Conservation (phyloP, 2,113 vertebrate species). For the Nibea coibor region DNA sequence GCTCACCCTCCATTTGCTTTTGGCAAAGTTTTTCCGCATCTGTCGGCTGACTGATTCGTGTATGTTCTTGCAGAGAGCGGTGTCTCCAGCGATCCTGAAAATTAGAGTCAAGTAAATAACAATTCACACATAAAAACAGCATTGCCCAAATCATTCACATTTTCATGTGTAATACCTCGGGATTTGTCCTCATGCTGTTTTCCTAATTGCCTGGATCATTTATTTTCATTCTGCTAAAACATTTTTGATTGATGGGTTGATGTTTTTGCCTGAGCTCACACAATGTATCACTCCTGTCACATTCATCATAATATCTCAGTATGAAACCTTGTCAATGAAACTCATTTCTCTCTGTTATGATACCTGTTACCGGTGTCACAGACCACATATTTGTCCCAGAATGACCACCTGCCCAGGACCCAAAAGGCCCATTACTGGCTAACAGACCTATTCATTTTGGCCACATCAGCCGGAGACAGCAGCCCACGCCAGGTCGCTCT, state of each 20-base stretch:
- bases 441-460: conserved; percentile 54
- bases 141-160: not conserved
- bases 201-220: conserved; percentile 31
- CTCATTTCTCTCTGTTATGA: conserved; percentile 62
- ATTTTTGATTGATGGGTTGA: conserved; percentile 21
- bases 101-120: conserved; percentile 34
- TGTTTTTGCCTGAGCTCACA: conserved; percentile 23
- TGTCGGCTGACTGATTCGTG: conserved; percentile 98
- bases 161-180: not conserved
- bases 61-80: conserved; percentile 97
- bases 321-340: conserved; percentile 45
- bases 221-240: conserved; percentile 39
- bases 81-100: conserved; percentile 96
- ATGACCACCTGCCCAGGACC: conserved; percentile 54
- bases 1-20: conserved; percentile 99
- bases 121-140: conserved; percentile 28
- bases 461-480: conserved; percentile 50
- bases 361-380: conserved; percentile 52
- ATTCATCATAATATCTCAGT: conserved; percentile 64
- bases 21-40: conserved; percentile 99
- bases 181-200: conserved; percentile 26
- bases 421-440: conserved; percentile 50
- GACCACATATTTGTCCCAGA: conserved; percentile 50
- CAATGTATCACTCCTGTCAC: conserved; percentile 6
- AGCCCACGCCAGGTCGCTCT: conserved; percentile 46